Conservation (phyloP, 1,140 invertebrate species). For the Halyomorpha halys region DNA sequence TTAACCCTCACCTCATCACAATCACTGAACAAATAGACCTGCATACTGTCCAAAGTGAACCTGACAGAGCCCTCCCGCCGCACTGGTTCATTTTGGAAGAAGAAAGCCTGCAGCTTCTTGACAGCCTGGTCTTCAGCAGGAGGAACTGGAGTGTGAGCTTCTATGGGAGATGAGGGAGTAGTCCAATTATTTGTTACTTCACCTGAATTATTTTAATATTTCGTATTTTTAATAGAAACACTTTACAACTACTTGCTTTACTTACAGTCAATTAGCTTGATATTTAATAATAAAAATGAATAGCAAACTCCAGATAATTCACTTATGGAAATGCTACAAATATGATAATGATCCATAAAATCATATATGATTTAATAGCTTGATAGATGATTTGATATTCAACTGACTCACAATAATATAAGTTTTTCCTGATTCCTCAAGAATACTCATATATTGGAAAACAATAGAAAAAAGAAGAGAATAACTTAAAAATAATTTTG, state of each 20-base stretch:
- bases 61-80: constrained; percentile 46
- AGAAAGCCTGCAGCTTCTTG: constrained; percentile 60
- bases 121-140: constrained; percentile 48
- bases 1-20: constrained; percentile 47
- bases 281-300: too few species aligned
- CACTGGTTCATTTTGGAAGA: constrained; percentile 53
- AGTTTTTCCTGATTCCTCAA: too few species aligned
- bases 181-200: constrained; percentile 30
- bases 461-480: too few species aligned
- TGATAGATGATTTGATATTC: too few species aligned
- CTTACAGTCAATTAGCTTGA: constrained; percentile 1
- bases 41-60: constrained; percentile 54
- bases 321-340: too few species aligned
- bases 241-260: neutral
- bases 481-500: too few species aligned
- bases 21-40: constrained; percentile 59
- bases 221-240: too few species aligned
- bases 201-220: constrained; percentile 20
- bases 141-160: constrained; percentile 28
- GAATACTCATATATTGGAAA: too few species aligned
- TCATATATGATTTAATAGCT: too few species aligned
- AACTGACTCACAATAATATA: too few species aligned
- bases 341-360: too few species aligned
- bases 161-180: constrained; percentile 28
- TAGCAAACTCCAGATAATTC: too few species aligned